phyloP scores from a whole-genome alignment of 1,140 invertebrate genomes.

The Nephila pilipes region DNA sequence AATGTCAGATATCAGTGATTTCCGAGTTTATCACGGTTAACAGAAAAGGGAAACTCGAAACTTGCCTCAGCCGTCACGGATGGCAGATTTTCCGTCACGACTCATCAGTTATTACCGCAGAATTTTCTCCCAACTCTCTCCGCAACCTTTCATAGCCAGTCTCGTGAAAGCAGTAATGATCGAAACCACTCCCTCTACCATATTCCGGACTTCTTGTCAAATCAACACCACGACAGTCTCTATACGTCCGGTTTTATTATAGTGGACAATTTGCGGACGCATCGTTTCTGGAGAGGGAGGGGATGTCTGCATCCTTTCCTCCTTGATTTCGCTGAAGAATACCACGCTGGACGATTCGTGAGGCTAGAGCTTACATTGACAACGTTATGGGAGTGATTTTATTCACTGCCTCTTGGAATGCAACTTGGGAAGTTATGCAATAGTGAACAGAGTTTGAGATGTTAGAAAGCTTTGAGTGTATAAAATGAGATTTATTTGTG shows the following conservation, averaged over 20 bases:
- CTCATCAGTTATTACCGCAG: constrained; percentile 6
- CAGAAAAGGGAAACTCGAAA: constrained; percentile 14
- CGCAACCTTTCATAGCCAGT: neutral
- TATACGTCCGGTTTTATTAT: neutral
- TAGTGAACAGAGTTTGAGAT: neutral
- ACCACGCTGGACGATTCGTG: neutral
- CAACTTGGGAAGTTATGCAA: neutral
- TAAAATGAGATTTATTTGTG: neutral
- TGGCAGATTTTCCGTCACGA: neutral
- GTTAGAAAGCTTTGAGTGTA: neutral
- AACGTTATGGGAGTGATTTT: neutral
- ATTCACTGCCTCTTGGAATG: too few relatives aligned
- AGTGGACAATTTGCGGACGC: neutral
- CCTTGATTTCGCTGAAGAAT: neutral
- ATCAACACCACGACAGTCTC: neutral
- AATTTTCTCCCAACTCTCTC: constrained; percentile 1
- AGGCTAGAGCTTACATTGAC: neutral
- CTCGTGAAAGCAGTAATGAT: neutral
- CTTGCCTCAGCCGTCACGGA: neutral
- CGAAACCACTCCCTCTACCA: neutral
- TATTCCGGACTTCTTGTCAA: neutral
- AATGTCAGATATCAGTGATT: constrained; percentile 17
- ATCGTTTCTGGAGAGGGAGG: neutral
- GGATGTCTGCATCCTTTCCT: neutral
- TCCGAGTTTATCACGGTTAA: constrained; percentile 12